Conservation (phyloP, 2,888 invertebrate species). For the Cinara cedri region DNA sequence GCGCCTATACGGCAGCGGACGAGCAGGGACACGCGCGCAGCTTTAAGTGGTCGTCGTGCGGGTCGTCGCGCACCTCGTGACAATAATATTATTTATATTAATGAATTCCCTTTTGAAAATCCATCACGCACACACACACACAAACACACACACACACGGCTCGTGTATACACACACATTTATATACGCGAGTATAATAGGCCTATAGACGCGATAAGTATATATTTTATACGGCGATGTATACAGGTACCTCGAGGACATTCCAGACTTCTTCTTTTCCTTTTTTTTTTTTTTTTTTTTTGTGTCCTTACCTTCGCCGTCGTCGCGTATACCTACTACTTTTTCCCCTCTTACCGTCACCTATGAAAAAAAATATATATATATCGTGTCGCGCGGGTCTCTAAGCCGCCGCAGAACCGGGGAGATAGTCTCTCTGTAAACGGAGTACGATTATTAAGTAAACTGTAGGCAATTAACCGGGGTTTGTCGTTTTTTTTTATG, state of each 20-base stretch:
- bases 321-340: no score
- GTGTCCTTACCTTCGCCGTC: no score
- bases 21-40: background rate
- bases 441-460: slow-evolving; percentile 42
- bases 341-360: background rate
- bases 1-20: no score
- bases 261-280: no score
- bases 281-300: no score
- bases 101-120: slow-evolving; percentile 46
- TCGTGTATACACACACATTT: background rate
- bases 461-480: slow-evolving; percentile 53
- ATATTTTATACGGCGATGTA: no score
- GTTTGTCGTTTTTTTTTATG: slow-evolving; percentile 23
- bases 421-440: background rate
- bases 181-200: background rate
- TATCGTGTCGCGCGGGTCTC: background rate
- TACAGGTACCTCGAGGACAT: slow-evolving; percentile 28
- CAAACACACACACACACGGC: no score
- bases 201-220: no score
- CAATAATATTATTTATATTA: slow-evolving; percentile 12
- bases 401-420: background rate
- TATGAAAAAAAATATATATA: no score
- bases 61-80: slow-evolving; percentile 26
- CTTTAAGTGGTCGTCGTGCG: slow-evolving; percentile 22
- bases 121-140: slow-evolving; percentile 7